A percentile compares a stretch with the other conserved stretches of the same genome.
Conservation (phyloP, 2,113 vertebrate species). For the Hepsetus odoe region DNA sequence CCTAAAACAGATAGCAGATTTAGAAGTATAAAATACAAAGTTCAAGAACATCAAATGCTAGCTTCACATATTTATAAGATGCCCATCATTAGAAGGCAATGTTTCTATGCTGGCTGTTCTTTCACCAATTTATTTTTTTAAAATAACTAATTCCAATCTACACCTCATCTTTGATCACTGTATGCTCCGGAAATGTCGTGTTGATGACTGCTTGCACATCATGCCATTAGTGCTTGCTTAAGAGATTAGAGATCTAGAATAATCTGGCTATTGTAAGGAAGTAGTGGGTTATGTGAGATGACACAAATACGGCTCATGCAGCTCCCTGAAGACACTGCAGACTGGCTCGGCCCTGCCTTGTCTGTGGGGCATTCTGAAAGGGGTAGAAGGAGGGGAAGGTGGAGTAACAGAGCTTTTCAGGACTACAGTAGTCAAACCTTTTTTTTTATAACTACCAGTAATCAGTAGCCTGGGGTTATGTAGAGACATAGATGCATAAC, state of each 20-base stretch:
- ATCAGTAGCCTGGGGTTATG: neutral
- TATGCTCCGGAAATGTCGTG: conserved; percentile 29
- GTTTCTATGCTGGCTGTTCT: neutral
- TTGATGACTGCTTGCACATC: conserved; percentile 31
- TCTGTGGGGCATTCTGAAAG: conserved; percentile 6
- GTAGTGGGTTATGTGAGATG: conserved; percentile 13
- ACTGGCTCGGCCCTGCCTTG: conserved; percentile 21
- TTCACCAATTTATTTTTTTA: neutral
- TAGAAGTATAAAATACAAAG: neutral
- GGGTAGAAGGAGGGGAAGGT: neutral
- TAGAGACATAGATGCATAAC: too few relatives aligned
- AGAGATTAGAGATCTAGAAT: neutral
- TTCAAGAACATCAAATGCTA: neutral
- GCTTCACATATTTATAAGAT: neutral
- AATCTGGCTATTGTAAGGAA: conserved; percentile 26
- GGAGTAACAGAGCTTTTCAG: conserved; percentile 8
- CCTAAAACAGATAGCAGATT: neutral
- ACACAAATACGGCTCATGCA: conserved; percentile 19
- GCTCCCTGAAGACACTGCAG: conserved; percentile 23
- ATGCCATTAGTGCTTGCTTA: conserved; percentile 3
- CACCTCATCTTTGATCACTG: neutral
- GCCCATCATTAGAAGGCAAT: neutral
- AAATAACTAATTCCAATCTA: neutral
- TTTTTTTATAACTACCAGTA: conserved; percentile 9
- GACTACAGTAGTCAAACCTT: neutral